phyloP scores from a whole-genome alignment of 2,113 vertebrate species.

The Marcusenius ussheri region DNA sequence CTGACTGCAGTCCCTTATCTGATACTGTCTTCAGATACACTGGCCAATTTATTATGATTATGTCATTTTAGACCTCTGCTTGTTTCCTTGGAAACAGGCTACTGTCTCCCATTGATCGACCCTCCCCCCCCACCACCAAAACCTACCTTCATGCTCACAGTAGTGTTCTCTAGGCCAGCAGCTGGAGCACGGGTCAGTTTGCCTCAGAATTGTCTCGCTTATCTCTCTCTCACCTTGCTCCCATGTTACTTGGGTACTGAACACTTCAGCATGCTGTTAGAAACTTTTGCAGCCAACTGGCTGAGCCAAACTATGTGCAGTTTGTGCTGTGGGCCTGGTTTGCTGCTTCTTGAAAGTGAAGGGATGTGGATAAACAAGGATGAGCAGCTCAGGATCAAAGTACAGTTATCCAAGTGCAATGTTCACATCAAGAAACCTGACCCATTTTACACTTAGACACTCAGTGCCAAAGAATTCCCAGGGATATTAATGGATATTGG shows the following conservation, averaged over 20 bases:
- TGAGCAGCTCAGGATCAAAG: background rate
- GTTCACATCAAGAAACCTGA: background rate
- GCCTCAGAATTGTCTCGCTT: background rate
- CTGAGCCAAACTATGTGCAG: background rate
- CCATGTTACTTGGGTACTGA: background rate
- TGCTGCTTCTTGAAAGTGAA: background rate
- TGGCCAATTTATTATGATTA: conserved; percentile 35
- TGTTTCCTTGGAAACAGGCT: conserved; percentile 34
- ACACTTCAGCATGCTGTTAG: background rate
- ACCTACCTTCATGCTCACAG: background rate
- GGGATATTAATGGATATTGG: conserved; percentile 3
- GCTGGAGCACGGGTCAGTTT: background rate
- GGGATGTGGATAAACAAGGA: too few relatives aligned
- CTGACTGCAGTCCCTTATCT: background rate
- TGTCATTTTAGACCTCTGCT: conserved; percentile 27
- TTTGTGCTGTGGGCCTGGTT: background rate
- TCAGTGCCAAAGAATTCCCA: background rate
- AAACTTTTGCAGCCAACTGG: background rate
- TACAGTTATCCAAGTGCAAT: background rate
- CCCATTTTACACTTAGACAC: background rate
- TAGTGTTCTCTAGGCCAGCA: background rate
- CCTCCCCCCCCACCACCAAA: background rate
- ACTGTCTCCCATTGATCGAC: background rate
- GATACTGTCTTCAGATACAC: background rate
- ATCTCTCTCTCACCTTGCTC: background rate